Percentiles rank a stretch among this genome's conserved stretches.
Conservation (phyloP, 2,113 vertebrate genomes). For the Crocuta crocuta region DNA sequence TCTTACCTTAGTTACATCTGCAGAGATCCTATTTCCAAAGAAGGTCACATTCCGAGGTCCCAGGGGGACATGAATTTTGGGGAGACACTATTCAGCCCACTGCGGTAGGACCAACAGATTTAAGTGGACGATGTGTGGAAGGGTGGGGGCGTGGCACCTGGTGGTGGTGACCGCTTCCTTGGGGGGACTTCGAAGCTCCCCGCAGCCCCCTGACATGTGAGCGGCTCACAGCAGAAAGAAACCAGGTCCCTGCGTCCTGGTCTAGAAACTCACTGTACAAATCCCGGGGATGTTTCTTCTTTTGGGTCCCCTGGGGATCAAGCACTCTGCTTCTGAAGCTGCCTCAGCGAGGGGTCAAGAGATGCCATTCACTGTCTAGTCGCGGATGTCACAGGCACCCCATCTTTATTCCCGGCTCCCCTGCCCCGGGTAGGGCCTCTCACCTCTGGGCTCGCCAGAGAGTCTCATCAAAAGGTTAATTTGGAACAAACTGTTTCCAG, state of each 20-base stretch:
- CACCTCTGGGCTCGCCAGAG: background rate
- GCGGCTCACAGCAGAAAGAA: background rate
- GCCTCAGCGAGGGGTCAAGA: background rate
- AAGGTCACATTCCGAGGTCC: background rate
- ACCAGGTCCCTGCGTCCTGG: slow-evolving; percentile 63
- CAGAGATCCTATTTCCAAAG: background rate
- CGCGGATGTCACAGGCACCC: too few relatives aligned
- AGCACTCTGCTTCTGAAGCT: background rate
- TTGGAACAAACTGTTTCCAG: slow-evolving; percentile 70
- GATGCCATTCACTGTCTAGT: background rate
- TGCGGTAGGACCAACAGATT: background rate
- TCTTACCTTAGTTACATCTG: background rate
- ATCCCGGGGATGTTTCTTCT: background rate
- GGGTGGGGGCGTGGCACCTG: too few relatives aligned
- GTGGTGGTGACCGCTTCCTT: background rate
- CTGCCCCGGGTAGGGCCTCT: background rate
- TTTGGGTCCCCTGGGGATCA: background rate
- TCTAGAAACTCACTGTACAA: slow-evolving; percentile 57
- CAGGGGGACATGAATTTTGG: background rate
- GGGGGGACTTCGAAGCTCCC: background rate
- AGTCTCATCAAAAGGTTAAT: slow-evolving; percentile 55
- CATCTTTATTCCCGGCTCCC: background rate
- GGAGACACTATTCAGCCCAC: background rate
- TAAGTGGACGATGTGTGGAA: background rate
- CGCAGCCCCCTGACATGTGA: background rate